These are phyloP conservation scores for Montipora sp. DNA, from an alignment of 64 coral and sea anemone species.

Conservation along the genomic window DNA sequence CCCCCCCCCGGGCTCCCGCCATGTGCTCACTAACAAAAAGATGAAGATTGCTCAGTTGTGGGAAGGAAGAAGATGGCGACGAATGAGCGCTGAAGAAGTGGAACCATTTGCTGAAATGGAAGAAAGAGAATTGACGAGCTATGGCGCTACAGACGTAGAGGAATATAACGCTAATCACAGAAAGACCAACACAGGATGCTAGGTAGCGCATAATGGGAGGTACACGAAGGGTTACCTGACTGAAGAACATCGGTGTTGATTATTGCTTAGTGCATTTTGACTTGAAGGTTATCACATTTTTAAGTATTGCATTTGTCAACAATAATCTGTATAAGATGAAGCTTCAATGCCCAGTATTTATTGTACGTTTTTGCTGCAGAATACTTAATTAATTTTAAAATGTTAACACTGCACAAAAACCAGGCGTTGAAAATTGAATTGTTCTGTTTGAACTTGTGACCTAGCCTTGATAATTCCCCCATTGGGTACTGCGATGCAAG, in stretches of 20 bases:
- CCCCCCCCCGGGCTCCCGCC: no score
- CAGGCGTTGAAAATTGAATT: no score
- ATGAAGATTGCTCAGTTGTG: conserved; percentile 49
- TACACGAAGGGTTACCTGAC: background rate
- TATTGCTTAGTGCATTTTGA: background rate
- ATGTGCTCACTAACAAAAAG: conserved; percentile 49
- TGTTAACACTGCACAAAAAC: no score
- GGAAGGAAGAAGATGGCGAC: conserved; percentile 38
- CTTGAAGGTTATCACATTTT: background rate
- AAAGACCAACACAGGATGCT: background rate
- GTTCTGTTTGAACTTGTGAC: no score
- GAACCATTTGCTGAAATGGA: conserved; percentile 68
- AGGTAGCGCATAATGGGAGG: background rate
- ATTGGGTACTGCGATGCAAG: no score
- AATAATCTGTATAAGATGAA: no score
- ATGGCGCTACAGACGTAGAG: conserved; percentile 36
- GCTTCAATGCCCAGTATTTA: no score
- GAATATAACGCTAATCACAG: background rate
- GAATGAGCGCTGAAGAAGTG: conserved; percentile 12
- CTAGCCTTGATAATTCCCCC: no score
- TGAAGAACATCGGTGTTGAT: conserved; percentile 18
- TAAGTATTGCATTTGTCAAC: background rate
- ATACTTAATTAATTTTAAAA: no score
- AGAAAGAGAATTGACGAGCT: conserved; percentile 30
- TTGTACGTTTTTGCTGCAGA: no score